Evolutionary conservation across 2,888 invertebrate species (phyloP).

Genomic region (Microctonus brassicae): DNA sequence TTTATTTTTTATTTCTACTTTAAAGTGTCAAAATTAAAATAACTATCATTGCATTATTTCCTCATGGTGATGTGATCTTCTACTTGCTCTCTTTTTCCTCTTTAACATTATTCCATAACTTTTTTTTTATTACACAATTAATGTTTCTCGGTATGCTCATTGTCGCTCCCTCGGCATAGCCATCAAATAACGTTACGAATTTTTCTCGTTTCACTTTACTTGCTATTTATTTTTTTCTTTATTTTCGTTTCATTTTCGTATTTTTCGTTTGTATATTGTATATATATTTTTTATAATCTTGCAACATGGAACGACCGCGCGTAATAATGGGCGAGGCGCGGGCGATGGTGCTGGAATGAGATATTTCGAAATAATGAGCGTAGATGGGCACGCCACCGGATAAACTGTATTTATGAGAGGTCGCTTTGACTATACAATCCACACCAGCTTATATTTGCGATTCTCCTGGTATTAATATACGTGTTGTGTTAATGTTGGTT

Average conservation of each 20-base stretch:
- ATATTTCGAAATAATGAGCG: conserved; percentile 69
- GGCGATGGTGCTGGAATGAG: conserved; percentile 56
- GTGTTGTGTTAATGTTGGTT: conserved; percentile 11
- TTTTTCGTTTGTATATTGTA: not conserved
- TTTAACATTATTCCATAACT: conserved; percentile 61
- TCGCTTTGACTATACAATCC: conserved; percentile 50
- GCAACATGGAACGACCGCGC: conserved; percentile 52
- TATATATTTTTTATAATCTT: conserved; percentile 53
- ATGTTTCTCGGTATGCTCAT: conserved; percentile 57
- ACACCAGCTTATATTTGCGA: conserved; percentile 28
- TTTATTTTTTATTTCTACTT: not conserved
- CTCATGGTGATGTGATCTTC: conserved; percentile 51
- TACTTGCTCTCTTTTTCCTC: conserved; percentile 50
- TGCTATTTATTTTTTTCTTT: conserved; percentile 12
- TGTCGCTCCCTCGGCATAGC: conserved; percentile 25
- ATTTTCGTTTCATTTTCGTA: conserved; percentile 1
- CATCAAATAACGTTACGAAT: conserved; percentile 10
- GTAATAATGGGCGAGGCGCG: conserved; percentile 41
- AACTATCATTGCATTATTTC: conserved; percentile 60
- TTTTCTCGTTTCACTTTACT: not conserved
- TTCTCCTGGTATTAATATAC: conserved; percentile 46
- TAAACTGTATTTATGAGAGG: conserved; percentile 67
- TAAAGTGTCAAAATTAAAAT: not conserved
- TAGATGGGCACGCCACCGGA: conserved; percentile 67
- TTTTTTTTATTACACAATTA: conserved; percentile 68